Evolutionary conservation across 2,113 vertebrate genomes (phyloP).

Genomic region (Cheilinus undulatus): DNA sequence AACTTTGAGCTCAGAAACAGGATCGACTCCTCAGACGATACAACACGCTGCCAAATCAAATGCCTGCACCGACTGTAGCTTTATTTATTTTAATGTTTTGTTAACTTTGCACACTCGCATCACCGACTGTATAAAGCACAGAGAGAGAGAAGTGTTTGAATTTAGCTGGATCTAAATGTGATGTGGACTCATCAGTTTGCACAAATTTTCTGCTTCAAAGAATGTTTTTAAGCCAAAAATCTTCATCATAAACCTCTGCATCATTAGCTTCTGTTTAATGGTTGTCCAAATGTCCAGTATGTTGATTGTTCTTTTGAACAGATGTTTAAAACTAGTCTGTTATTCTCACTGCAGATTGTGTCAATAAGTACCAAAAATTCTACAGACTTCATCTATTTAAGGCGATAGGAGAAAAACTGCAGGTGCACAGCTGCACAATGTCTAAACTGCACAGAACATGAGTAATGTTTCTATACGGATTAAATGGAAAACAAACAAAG

Average conservation of each 20-base stretch:
- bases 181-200: not conserved
- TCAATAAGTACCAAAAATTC: too few relatives aligned
- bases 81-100: not conserved
- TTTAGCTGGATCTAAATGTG: constrained; percentile 5
- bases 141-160: not conserved
- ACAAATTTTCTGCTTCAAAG: constrained; percentile 10
- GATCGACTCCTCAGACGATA: constrained; percentile 5
- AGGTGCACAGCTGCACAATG: too few relatives aligned
- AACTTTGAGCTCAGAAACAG: not conserved
- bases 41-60: constrained; percentile 21
- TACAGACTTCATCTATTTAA: too few relatives aligned
- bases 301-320: too few relatives aligned
- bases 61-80: constrained; percentile 34
- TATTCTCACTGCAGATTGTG: too few relatives aligned
- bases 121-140: not conserved
- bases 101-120: constrained; percentile 29
- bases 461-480: too few relatives aligned
- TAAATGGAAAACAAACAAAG: too few relatives aligned
- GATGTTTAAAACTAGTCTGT: too few relatives aligned
- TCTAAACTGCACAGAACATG: too few relatives aligned
- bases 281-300: too few relatives aligned
- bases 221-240: constrained; percentile 39
- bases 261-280: too few relatives aligned
- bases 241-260: not conserved
- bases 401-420: too few relatives aligned